A percentile compares a stretch with the other conserved stretches of the same genome.
These are phyloP conservation scores for Phaenicophaeus curvirostris DNA, from an alignment of 2,797 vertebrate species.

Conservation along the genomic window DNA sequence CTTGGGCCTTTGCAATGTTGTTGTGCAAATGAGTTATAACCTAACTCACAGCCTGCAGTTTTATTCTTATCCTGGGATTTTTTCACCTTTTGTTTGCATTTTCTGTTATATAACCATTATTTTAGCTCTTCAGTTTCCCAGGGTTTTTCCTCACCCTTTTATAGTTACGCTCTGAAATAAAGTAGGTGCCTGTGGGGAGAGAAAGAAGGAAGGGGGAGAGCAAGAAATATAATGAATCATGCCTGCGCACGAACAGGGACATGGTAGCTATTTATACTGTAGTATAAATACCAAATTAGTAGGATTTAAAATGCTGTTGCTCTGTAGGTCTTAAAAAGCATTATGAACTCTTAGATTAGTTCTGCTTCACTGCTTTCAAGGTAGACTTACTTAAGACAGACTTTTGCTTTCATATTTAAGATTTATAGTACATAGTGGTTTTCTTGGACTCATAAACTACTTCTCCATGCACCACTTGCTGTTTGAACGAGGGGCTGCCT, in stretches of 20 bases:
- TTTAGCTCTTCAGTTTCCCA: background rate
- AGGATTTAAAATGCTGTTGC: background rate
- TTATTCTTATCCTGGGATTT: conserved; percentile 1
- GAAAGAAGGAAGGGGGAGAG: background rate
- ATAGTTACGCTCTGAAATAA: background rate
- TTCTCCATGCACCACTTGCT: background rate
- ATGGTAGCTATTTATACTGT: background rate
- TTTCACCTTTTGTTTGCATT: conserved; percentile 11
- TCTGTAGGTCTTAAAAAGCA: background rate
- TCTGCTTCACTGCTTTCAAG: background rate
- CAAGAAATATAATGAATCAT: conserved; percentile 26
- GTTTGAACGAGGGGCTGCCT: background rate
- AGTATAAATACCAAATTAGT: conserved; percentile 29
- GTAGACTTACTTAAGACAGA: background rate
- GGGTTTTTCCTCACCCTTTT: background rate
- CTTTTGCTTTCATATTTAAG: background rate
- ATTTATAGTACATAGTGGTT: background rate
- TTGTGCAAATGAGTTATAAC: background rate
- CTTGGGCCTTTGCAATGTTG: background rate
- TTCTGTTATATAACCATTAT: conserved; percentile 15
- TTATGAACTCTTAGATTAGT: background rate
- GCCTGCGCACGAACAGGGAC: background rate
- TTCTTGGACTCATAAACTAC: background rate
- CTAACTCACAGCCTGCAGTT: background rate
- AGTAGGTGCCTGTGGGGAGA: background rate